Percentiles rank a stretch among this genome's conserved stretches.
Conservation (phyloP, 2,797 vertebrate species). For the Muscicapa striata region DNA sequence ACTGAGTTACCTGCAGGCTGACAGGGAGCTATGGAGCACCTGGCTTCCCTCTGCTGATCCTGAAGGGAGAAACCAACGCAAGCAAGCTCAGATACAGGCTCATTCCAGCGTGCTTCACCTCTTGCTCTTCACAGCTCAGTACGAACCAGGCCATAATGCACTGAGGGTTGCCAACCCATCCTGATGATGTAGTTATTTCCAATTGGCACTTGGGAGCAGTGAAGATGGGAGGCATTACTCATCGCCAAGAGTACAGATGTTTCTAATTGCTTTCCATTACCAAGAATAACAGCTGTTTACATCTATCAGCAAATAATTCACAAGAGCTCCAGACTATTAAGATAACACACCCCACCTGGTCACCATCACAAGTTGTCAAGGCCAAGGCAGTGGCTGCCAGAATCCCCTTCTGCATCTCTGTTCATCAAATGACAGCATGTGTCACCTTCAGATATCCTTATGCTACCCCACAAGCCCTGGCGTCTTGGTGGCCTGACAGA, state of each 20-base stretch:
- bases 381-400: slow-evolving; percentile 84
- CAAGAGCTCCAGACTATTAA: slow-evolving; percentile 97
- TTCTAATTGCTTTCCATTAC: slow-evolving; percentile 99
- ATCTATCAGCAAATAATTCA: slow-evolving; percentile 99
- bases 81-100: slow-evolving; percentile 32
- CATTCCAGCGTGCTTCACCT: slow-evolving; percentile 66
- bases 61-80: neutral
- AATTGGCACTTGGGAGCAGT: slow-evolving; percentile 91
- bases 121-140: slow-evolving; percentile 93
- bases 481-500: slow-evolving; percentile 78
- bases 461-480: slow-evolving; percentile 77
- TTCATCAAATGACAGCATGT: slow-evolving; percentile 81
- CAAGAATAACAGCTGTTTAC: slow-evolving; percentile 99
- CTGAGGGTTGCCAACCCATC: slow-evolving; percentile 76
- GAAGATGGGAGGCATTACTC: slow-evolving; percentile 89
- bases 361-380: slow-evolving; percentile 91
- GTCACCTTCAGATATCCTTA: slow-evolving; percentile 92
- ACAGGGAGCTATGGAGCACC: neutral
- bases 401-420: slow-evolving; percentile 82
- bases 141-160: slow-evolving; percentile 79
- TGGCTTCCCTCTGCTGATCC: neutral
- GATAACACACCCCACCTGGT: slow-evolving; percentile 99
- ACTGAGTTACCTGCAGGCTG: neutral
- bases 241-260: slow-evolving; percentile 99
- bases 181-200: slow-evolving; percentile 97